Conservation (phyloP, 2,888 invertebrate genomes). For the Lydus trimaculatus region DNA sequence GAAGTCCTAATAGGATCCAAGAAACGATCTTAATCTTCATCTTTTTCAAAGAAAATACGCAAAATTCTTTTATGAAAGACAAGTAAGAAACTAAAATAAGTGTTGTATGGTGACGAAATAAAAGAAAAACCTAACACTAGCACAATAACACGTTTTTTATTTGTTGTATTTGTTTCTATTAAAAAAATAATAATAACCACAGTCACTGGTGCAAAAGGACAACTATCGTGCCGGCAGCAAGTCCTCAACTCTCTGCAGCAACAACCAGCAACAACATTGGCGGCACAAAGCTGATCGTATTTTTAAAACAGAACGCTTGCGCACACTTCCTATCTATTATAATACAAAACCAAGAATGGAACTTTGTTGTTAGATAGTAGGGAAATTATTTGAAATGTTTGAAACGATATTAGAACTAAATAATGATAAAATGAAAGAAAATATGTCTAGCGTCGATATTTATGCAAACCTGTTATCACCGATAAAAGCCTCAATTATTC, state of each 20-base stretch:
- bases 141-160: not conserved
- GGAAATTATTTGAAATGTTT: not conserved
- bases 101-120: not conserved
- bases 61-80: not conserved
- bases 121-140: not conserved
- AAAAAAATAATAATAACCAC: constrained; percentile 10
- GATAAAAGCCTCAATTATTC: constrained; percentile 17
- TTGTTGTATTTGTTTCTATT: constrained; percentile 16
- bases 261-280: constrained; percentile 20
- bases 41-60: not conserved
- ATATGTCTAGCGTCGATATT: constrained; percentile 17
- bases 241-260: constrained; percentile 16
- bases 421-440: constrained; percentile 13
- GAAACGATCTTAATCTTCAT: constrained; percentile 15
- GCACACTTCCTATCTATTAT: constrained; percentile 11
- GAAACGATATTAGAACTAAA: constrained; percentile 7
- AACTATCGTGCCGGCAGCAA: not conserved
- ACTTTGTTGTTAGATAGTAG: constrained; percentile 16
- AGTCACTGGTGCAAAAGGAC: constrained; percentile 15
- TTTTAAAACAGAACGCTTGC: constrained; percentile 34
- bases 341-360: constrained; percentile 14
- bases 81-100: not conserved
- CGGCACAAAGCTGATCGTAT: constrained; percentile 33
- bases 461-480: constrained; percentile 25
- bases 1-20: constrained; percentile 14